Evolutionary conservation across 2,888 invertebrate species (phyloP).

Genomic region (Eupeodes luniger): DNA sequence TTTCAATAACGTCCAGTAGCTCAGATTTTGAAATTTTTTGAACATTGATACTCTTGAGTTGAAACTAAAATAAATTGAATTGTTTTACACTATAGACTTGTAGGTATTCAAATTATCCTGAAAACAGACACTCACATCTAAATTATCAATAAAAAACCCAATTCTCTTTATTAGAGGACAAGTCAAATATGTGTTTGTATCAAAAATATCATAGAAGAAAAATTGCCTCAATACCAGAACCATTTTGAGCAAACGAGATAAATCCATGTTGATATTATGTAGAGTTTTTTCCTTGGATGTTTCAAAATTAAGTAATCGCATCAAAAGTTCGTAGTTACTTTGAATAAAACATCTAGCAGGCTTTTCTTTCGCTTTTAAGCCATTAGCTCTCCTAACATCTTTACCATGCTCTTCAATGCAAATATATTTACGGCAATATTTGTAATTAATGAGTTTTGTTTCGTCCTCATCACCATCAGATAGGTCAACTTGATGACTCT

Average conservation of each 20-base stretch:
- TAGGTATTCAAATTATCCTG: too few species aligned
- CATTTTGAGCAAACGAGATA: conserved; percentile 78
- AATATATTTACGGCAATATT: conserved; percentile 80
- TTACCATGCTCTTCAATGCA: conserved; percentile 78
- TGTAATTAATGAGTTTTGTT: conserved; percentile 77
- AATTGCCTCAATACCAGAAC: conserved; percentile 79
- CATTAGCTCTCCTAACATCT: conserved; percentile 51
- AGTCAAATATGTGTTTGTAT: conserved; percentile 74
- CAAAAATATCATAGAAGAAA: conserved; percentile 80
- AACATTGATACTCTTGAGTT: conserved; percentile 78
- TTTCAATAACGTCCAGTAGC: conserved; percentile 78
- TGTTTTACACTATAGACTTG: neutral
- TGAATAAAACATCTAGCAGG: conserved; percentile 80
- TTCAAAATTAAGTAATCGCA: conserved; percentile 80
- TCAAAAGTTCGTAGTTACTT: conserved; percentile 80
- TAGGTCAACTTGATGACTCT: neutral
- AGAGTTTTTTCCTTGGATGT: conserved; percentile 77
- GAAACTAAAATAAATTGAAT: conserved; percentile 77
- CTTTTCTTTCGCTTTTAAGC: conserved; percentile 20
- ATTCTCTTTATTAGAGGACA: conserved; percentile 82
- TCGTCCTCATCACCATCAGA: neutral
- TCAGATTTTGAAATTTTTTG: conserved; percentile 77
- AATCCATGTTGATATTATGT: conserved; percentile 78
- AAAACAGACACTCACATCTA: conserved; percentile 78
- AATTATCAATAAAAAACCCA: conserved; percentile 81